A percentile compares a stretch with the other conserved stretches of the same genome.
Conservation (phyloP, 2,797 vertebrate species). For the Pseudochirops cupreus region DNA sequence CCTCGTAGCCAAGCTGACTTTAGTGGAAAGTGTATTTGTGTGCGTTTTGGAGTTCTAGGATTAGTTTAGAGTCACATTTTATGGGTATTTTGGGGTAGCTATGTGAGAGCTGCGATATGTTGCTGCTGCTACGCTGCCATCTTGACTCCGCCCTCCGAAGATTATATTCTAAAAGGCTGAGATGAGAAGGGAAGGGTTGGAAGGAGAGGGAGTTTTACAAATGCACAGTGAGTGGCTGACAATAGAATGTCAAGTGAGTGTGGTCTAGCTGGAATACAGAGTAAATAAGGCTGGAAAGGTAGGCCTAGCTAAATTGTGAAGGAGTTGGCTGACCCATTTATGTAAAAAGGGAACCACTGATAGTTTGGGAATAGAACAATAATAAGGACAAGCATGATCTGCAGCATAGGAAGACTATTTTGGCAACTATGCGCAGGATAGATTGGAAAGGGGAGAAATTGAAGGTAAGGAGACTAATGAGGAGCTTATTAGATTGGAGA, state of each 20-base stretch:
- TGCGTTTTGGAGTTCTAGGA: too few relatives aligned
- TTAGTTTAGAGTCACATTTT: too few relatives aligned
- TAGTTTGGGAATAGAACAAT: background rate
- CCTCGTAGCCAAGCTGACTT: too few relatives aligned
- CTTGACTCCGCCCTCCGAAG: too few relatives aligned
- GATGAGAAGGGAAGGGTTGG: background rate
- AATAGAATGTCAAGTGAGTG: background rate
- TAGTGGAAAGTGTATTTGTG: too few relatives aligned
- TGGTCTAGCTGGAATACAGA: background rate
- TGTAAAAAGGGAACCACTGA: background rate
- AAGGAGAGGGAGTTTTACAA: background rate
- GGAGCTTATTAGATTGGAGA: background rate
- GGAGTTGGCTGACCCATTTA: background rate
- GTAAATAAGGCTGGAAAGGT: background rate
- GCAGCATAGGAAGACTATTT: background rate
- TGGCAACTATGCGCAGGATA: background rate
- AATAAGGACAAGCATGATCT: background rate
- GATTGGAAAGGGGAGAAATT: background rate
- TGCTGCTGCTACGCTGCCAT: too few relatives aligned
- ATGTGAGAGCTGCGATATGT: too few relatives aligned
- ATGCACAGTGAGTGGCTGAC: background rate
- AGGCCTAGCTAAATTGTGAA: background rate
- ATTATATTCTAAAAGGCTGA: too few relatives aligned
- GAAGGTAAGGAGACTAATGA: background rate
- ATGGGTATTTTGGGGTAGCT: too few relatives aligned